Conservation (phyloP, 2,797 vertebrate genomes). For the Phaenicophaeus curvirostris region DNA sequence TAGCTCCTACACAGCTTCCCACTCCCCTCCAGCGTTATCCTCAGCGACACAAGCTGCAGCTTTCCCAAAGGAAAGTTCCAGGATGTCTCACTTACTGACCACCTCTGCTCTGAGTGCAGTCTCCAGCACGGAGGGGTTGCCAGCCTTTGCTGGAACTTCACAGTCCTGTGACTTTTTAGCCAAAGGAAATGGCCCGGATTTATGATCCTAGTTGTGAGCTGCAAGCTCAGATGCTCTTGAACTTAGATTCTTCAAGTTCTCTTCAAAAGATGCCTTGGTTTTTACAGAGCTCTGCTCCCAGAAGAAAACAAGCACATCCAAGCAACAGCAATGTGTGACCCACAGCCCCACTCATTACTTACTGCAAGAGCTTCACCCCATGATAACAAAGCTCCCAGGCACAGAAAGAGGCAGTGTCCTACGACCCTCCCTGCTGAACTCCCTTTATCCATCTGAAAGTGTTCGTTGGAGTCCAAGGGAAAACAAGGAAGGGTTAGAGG, state of each 20-base stretch:
- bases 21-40: background rate
- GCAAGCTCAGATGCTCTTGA: background rate
- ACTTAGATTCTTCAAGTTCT: background rate
- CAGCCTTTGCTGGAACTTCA: background rate
- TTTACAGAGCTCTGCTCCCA: background rate
- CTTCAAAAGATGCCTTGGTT: background rate
- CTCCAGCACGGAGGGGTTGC: background rate
- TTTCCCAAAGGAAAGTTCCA: background rate
- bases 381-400: background rate
- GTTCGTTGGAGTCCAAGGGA: background rate
- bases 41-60: background rate
- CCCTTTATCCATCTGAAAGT: background rate
- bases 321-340: background rate
- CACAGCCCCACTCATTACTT: background rate
- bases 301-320: background rate
- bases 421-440: rapidly evolving
- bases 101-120: background rate
- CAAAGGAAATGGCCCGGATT: background rate
- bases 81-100: background rate
- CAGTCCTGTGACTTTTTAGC: background rate
- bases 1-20: background rate
- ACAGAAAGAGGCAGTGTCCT: background rate
- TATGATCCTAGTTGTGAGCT: background rate
- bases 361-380: background rate
- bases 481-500: background rate